These are phyloP conservation scores for Natrix natrix DNA, from an alignment of 2,797 vertebrate genomes.

Conservation along the genomic window DNA sequence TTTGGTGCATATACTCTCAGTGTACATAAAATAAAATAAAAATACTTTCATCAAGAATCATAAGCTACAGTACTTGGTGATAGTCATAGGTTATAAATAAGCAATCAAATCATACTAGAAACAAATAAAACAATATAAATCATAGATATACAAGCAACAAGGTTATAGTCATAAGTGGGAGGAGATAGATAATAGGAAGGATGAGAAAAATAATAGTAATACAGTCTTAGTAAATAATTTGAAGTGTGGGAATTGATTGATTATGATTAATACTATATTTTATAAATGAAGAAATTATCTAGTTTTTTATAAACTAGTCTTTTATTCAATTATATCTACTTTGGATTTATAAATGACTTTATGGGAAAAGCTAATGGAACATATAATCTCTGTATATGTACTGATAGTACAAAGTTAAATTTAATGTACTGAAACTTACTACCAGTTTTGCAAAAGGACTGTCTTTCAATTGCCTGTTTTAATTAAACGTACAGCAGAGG, in stretches of 20 bases:
- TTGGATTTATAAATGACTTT: constrained; percentile 33
- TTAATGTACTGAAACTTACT: constrained; percentile 3
- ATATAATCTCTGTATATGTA: background rate
- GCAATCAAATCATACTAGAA: too few species aligned
- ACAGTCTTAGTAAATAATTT: too few species aligned
- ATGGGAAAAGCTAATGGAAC: constrained; percentile 33
- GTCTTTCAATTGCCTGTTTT: background rate
- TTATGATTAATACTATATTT: constrained; percentile 8
- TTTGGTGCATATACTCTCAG: too few species aligned
- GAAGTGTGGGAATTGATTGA: background rate
- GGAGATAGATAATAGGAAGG: too few species aligned
- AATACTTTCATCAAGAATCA: too few species aligned
- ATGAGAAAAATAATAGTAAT: too few species aligned
- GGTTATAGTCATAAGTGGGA: too few species aligned
- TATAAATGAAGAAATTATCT: constrained; percentile 12
- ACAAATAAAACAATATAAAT: too few species aligned
- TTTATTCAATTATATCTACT: constrained; percentile 45
- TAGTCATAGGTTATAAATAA: too few species aligned
- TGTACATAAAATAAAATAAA: too few species aligned
- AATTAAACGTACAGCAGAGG: constrained; percentile 3
- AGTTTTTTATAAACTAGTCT: constrained; percentile 14
- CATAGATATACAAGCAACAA: too few species aligned
- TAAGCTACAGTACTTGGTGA: too few species aligned
- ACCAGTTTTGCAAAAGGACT: constrained; percentile 12
- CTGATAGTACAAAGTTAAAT: constrained; percentile 4